Conservation (phyloP, 2,888 invertebrate genomes). For the Gerris lacustris region DNA sequence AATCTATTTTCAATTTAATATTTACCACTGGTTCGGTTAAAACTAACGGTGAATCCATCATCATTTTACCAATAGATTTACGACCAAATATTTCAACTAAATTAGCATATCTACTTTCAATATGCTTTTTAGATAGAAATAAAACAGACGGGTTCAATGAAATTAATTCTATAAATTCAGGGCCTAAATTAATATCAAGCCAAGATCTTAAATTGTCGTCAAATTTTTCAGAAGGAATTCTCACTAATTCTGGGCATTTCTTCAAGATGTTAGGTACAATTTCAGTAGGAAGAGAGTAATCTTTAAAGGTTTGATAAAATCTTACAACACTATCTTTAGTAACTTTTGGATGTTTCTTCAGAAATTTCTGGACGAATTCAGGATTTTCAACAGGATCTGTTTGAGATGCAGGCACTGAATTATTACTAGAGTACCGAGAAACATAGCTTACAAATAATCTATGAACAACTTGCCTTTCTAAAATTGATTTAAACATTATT, state of each 20-base stretch:
- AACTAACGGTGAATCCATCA: background rate
- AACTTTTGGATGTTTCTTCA: background rate
- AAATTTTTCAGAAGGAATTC: background rate
- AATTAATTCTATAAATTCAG: constrained; percentile 7
- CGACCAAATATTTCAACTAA: background rate
- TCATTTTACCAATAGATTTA: background rate
- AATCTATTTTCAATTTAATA: background rate
- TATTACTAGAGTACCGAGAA: no score
- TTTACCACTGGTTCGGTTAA: background rate
- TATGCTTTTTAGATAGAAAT: background rate
- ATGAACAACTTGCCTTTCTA: no score
- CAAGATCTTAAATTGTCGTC: background rate
- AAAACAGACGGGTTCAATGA: background rate
- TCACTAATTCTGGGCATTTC: background rate
- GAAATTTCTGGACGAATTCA: background rate
- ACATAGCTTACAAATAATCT: no score
- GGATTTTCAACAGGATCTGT: background rate
- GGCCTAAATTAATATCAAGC: background rate
- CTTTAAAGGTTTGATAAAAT: background rate
- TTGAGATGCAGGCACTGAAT: no score
- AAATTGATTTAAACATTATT: no score
- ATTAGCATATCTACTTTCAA: constrained; percentile 2
- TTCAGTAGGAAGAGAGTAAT: background rate
- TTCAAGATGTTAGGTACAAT: background rate
- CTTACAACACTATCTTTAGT: background rate